Percentiles rank a stretch among this genome's conserved stretches.
These are phyloP conservation scores for Scaeva pyrastri DNA, from an alignment of 2,888 invertebrate species.

Conservation along the genomic window DNA sequence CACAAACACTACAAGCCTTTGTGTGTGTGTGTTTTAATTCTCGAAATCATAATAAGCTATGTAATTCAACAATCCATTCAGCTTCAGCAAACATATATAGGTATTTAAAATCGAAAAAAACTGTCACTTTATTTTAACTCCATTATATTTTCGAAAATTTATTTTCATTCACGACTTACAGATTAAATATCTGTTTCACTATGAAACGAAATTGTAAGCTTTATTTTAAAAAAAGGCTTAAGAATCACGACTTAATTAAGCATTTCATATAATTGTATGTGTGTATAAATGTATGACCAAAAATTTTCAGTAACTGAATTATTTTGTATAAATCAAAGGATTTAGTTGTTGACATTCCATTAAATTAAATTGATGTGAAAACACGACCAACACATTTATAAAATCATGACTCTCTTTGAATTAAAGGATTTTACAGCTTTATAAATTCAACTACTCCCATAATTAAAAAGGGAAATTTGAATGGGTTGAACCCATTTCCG, in stretches of 20 bases:
- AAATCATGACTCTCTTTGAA: neutral
- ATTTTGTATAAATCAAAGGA: neutral
- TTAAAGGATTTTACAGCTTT: neutral
- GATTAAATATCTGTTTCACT: neutral
- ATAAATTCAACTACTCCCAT: neutral
- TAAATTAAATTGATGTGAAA: neutral
- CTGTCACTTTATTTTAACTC: neutral
- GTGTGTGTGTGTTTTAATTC: too few species aligned
- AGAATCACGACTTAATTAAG: conserved; percentile 3
- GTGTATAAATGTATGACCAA: neutral
- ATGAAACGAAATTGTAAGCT: neutral
- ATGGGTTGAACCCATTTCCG: too few species aligned
- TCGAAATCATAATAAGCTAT: too few species aligned
- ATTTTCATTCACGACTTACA: neutral
- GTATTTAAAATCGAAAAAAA: neutral
- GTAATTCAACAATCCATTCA: neutral
- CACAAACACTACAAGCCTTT: too few species aligned
- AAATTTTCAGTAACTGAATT: neutral
- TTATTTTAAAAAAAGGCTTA: neutral
- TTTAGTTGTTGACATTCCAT: neutral
- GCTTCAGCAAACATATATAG: neutral
- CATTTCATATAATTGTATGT: neutral
- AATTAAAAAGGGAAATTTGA: too few species aligned
- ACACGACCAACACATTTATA: conserved; percentile 1
- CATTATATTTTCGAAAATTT: neutral